Conservation (phyloP, 37 sponge, comb jelly and placozoan genomes). For the Halichondria panicea region DNA sequence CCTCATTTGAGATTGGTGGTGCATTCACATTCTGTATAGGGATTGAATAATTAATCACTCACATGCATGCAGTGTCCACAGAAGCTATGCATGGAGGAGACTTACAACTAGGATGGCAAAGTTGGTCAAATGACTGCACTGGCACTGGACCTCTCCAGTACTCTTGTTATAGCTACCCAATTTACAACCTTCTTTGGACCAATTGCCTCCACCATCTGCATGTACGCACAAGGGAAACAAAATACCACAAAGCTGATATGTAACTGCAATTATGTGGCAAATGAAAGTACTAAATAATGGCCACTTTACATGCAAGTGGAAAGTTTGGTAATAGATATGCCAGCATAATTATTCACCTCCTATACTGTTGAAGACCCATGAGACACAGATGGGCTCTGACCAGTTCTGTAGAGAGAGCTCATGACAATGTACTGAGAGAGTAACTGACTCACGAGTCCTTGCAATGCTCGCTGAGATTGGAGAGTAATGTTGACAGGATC, state of each 20-base stretch:
- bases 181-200: conserved; percentile 38
- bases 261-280: too few species aligned
- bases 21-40: conserved; percentile 55
- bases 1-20: not conserved
- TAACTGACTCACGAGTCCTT: conserved; percentile 2
- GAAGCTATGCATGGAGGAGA: not conserved
- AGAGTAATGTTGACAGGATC: conserved; percentile 26
- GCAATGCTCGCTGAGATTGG: conserved; percentile 7
- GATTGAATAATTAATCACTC: not conserved
- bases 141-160: conserved; percentile 23
- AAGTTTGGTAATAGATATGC: not conserved
- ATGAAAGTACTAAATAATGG: too few species aligned
- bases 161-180: not conserved
- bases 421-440: not conserved
- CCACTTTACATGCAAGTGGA: not conserved
- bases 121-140: conserved; percentile 74
- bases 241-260: not conserved
- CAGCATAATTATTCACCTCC: not conserved
- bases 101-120: conserved; percentile 70
- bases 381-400: conserved; percentile 47
- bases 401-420: conserved; percentile 19
- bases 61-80: not conserved
- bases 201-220: conserved; percentile 33
- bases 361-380: conserved; percentile 48
- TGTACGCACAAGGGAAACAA: not conserved